Evolutionary conservation across 2,888 invertebrate genomes (phyloP).

Genomic region (Dryadula phaetusa): DNA sequence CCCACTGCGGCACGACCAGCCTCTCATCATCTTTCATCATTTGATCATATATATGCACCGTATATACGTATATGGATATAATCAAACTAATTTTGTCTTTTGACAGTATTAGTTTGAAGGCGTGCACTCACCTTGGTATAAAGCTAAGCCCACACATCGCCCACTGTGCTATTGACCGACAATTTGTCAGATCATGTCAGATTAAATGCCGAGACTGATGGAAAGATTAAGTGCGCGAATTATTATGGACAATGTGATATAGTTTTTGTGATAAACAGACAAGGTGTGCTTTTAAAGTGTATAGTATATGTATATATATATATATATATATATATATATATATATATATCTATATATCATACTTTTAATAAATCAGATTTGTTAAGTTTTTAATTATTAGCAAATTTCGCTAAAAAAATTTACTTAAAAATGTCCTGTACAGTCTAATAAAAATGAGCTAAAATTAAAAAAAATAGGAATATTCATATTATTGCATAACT

Average conservation of each 20-base stretch:
- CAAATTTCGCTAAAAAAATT: no score
- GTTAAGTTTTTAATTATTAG: no score
- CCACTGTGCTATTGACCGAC: conserved; percentile 43
- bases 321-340: no score
- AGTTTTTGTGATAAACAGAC: not conserved
- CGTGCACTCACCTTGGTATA: conserved; percentile 47
- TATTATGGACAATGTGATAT: conserved; percentile 11
- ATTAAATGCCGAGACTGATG: conserved; percentile 37
- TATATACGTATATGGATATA: not conserved
- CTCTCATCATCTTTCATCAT: no score
- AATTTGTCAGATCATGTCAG: conserved; percentile 42
- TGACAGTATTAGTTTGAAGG: conserved; percentile 37
- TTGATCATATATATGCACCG: not conserved
- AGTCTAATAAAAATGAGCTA: no score
- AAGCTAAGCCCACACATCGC: conserved; percentile 41
- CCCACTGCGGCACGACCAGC: not conserved
- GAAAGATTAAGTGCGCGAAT: conserved; percentile 25
- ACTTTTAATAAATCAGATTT: no score
- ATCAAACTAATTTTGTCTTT: conserved; percentile 21
- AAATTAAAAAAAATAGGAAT: no score
- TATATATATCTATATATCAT: no score
- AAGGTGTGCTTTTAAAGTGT: not conserved
- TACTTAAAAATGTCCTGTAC: no score
- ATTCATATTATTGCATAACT: no score
- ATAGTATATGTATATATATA: no score